Conservation (phyloP, 2,888 invertebrate genomes). For the Drosophila pegasa region DNA sequence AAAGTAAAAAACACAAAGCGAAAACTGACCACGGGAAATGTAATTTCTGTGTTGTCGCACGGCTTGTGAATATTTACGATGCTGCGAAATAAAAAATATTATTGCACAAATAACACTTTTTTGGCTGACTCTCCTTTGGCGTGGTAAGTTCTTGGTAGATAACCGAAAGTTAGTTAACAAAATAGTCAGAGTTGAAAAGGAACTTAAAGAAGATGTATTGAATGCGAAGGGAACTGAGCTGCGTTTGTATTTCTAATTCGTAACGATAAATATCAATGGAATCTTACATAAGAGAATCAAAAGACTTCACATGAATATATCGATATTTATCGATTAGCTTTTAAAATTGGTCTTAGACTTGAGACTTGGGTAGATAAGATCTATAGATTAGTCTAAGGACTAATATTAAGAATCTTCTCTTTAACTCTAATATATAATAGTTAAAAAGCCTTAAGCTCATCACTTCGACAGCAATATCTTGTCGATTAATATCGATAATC, state of each 20-base stretch:
- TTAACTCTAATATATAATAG: no score
- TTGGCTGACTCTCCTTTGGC: neutral
- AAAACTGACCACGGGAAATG: constrained; percentile 56
- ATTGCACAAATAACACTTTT: constrained; percentile 17
- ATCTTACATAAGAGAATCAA: neutral
- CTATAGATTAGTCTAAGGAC: no score
- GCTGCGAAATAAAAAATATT: constrained; percentile 36
- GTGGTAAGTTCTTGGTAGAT: neutral
- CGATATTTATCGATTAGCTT: neutral
- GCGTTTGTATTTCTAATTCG: neutral
- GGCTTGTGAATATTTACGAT: constrained; percentile 71
- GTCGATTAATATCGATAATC: neutral
- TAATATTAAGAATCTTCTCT: no score
- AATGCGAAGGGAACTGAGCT: neutral
- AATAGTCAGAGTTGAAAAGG: neutral
- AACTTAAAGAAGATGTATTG: no score
- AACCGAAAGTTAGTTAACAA: constrained; percentile 23
- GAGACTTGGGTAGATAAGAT: no score
- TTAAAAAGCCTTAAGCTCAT: no score
- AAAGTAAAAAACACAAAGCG: neutral
- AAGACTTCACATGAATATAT: neutral
- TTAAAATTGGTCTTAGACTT: no score
- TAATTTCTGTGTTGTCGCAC: constrained; percentile 52
- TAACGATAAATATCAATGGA: neutral
- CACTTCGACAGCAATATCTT: no score